Base-by-base conservation (phyloP, 1,140 invertebrate species). In the Brachionus rotundiformis region DNA sequence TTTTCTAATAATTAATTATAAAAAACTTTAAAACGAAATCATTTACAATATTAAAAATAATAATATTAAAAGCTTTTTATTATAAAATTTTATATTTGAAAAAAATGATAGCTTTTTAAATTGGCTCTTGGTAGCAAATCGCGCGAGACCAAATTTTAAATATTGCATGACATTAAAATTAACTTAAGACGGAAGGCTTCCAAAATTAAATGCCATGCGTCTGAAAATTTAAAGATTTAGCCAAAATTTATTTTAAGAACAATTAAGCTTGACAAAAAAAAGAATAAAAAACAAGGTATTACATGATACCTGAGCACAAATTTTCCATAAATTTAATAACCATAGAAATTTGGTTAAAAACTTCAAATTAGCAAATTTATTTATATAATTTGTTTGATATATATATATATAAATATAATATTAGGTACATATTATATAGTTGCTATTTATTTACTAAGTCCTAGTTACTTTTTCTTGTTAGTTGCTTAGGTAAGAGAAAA, bases 401-500 rank as follows among this genome's bases (percentile, higher is more conserved):
- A 23, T 54, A n/a, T 47, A 54, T 49, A 49, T 49, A 49, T 54
- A 54, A 19, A 54, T 7, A 54, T 54, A 54, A 54, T 54, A n/a
- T 54, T 54, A 54, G n/a, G 47, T 54, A 54, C 47, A 68, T 68
- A 68, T 68, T 68, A 36, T 33, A 33, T 68, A 33, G 31, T 68
- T 68, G 63, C 63, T 68, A 68, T 68, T 68, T 54, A 54, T 54
- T 54, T 54, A 54, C 47, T 68, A 36, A 39, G 63, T 7, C 63
- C 63, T 68, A 68, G 63, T 68, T 68, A 68, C 63, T 68, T 68
- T 36, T 68, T 68, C 33, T 68, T 68, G 33, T 36, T 68, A 36
- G 63, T 68, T 68, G 63, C 63, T 68, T 68, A 68, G 63, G 63
- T 68, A 68, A 63, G 29, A 63, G 61, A 63, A 63, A 63, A 63